A percentile compares a stretch with the other conserved stretches of the same genome.
phyloP scores from a whole-genome alignment of 2,888 invertebrate genomes.

The Conomelus anceps region DNA sequence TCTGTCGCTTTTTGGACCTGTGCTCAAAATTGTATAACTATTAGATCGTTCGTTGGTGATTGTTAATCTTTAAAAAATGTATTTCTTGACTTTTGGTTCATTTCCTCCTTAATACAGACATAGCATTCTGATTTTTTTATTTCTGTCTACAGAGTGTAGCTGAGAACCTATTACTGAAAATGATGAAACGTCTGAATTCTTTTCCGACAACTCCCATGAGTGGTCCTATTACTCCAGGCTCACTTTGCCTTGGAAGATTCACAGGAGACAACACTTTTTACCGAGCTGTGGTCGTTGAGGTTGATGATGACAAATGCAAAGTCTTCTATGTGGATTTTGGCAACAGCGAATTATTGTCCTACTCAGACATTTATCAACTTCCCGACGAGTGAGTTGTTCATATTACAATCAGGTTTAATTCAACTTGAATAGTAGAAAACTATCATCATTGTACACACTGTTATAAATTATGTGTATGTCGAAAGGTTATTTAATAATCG shows the following conservation, averaged over 20 bases:
- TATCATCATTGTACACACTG: no score
- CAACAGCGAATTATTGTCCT: constrained; percentile 63
- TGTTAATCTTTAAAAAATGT: no score
- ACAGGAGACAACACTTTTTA: constrained; percentile 61
- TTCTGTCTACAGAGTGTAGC: constrained; percentile 34
- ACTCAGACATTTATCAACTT: constrained; percentile 61
- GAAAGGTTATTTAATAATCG: no score
- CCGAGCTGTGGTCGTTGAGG: constrained; percentile 67
- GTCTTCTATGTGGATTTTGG: constrained; percentile 77
- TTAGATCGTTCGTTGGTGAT: no score
- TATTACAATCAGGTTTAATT: no score
- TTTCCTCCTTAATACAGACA: background rate
- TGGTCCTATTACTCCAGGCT: constrained; percentile 65
- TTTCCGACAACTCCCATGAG: constrained; percentile 51
- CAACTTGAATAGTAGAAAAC: no score
- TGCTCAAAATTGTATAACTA: no score
- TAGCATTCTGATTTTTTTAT: background rate
- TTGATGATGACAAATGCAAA: constrained; percentile 64
- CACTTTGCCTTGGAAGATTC: constrained; percentile 68
- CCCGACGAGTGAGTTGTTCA: background rate
- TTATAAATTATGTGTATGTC: no score
- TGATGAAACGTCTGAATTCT: constrained; percentile 67
- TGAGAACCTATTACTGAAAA: constrained; percentile 53
- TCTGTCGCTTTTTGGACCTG: no score
- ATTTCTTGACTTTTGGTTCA: no score